Conservation (phyloP, 2,888 invertebrate genomes). For the Petrolisthes manimaculis region DNA sequence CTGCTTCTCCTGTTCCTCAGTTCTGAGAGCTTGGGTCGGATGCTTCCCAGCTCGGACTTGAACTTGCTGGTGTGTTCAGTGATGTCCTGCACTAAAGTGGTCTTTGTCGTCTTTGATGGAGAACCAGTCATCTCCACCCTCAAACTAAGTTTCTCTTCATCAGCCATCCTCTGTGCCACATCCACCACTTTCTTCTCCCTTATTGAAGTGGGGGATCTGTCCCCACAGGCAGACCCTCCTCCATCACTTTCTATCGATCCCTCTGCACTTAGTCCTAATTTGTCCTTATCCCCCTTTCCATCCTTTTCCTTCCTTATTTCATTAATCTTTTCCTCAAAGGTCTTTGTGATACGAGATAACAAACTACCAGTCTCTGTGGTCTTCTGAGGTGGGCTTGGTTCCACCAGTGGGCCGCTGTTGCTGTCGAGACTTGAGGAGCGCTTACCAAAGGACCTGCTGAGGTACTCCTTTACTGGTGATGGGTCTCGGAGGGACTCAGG, state of each 20-base stretch:
- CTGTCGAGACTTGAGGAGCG: conserved; percentile 53
- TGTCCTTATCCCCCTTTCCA: conserved; percentile 32
- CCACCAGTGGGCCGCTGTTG: conserved; percentile 10
- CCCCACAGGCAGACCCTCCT: conserved; percentile 38
- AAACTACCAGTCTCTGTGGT: conserved; percentile 37
- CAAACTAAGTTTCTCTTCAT: conserved; percentile 6
- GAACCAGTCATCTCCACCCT: conserved; percentile 30
- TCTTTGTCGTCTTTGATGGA: conserved; percentile 52
- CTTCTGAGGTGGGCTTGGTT: not conserved
- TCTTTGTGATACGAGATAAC: conserved; percentile 75
- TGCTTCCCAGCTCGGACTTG: conserved; percentile 49
- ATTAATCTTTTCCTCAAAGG: conserved; percentile 82
- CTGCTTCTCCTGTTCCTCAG: conserved; percentile 39
- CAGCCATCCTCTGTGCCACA: conserved; percentile 33
- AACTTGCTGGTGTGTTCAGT: conserved; percentile 60
- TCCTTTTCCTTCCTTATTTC: conserved; percentile 76
- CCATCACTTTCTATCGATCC: conserved; percentile 50
- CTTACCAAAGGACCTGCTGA: conserved; percentile 37
- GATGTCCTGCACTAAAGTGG: conserved; percentile 55
- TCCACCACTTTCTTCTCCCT: conserved; percentile 27
- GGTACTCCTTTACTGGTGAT: conserved; percentile 44
- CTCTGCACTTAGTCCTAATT: conserved; percentile 16
- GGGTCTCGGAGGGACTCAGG: conserved; percentile 42
- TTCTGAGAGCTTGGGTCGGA: conserved; percentile 57
- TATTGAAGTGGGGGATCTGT: conserved; percentile 33